A percentile compares a stretch with the other conserved stretches of the same genome.
Conservation (phyloP, 2,888 invertebrate genomes). For the Hipparchia semele region DNA sequence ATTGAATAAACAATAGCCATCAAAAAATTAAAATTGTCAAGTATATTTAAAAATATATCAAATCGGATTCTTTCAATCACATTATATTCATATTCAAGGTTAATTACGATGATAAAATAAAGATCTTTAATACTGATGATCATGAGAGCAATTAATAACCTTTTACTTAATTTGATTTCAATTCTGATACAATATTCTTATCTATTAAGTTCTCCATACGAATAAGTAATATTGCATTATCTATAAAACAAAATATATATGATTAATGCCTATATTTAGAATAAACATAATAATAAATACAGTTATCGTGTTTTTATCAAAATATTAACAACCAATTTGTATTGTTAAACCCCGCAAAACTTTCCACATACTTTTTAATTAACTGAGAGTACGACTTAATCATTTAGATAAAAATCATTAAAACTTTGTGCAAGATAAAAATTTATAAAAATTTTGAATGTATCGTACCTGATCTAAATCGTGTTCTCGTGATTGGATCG, state of each 20-base stretch:
- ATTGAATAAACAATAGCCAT: background rate
- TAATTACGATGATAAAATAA: background rate
- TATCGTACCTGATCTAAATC: slow-evolving; percentile 34
- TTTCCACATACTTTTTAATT: background rate
- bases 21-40: background rate
- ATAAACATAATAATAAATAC: background rate
- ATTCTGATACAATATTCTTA: background rate
- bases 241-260: background rate
- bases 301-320: background rate
- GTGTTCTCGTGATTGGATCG: slow-evolving; percentile 41
- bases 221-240: slow-evolving; percentile 1
- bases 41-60: background rate
- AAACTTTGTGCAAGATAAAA: background rate
- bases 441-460: slow-evolving; percentile 1
- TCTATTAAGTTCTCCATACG: background rate
- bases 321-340: background rate
- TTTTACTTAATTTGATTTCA: background rate
- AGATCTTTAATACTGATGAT: background rate
- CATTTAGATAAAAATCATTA: no score
- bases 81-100: background rate
- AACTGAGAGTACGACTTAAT: no score
- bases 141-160: background rate
- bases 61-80: background rate
- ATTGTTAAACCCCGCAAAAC: background rate
- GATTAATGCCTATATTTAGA: slow-evolving; percentile 3